These are phyloP conservation scores for Drosophila mojavensis DNA, from an alignment of 1,140 invertebrate genomes.

Conservation along the genomic window DNA sequence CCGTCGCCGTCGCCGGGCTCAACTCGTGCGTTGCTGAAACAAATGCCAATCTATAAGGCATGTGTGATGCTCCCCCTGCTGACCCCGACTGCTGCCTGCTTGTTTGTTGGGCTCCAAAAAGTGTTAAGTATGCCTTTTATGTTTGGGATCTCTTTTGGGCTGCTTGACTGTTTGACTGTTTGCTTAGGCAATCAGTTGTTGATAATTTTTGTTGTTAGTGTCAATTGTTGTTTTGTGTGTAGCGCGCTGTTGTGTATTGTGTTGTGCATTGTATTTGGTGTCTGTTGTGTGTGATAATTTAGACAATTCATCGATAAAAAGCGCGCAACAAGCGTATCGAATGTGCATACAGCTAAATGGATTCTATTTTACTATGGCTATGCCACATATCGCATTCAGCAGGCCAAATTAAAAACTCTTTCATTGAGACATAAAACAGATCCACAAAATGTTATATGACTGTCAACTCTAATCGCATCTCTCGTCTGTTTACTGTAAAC, in stretches of 20 bases:
- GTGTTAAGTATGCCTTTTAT: conserved; percentile 73
- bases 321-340: conserved; percentile 69
- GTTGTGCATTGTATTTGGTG: conserved; percentile 31
- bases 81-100: conserved; percentile 20
- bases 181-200: conserved; percentile 75
- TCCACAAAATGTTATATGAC: no score
- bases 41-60: conserved; percentile 63
- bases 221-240: conserved; percentile 54
- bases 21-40: conserved; percentile 78
- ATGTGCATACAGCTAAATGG: conserved; percentile 47
- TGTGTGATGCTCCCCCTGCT: conserved; percentile 16
- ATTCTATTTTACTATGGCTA: conserved; percentile 39
- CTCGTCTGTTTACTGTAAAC: neutral
- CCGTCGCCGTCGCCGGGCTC: conserved; percentile 12
- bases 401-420: no score
- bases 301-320: conserved; percentile 72
- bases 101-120: conserved; percentile 81
- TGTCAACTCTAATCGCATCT: no score
- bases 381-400: no score
- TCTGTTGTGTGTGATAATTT: conserved; percentile 67
- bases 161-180: conserved; percentile 51
- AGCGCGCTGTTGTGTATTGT: conserved; percentile 47
- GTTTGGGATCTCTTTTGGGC: conserved; percentile 32
- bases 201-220: conserved; percentile 76
- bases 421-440: no score